phyloP scores from a whole-genome alignment of 2,888 invertebrate genomes.

The Hypsopygia costalis region DNA sequence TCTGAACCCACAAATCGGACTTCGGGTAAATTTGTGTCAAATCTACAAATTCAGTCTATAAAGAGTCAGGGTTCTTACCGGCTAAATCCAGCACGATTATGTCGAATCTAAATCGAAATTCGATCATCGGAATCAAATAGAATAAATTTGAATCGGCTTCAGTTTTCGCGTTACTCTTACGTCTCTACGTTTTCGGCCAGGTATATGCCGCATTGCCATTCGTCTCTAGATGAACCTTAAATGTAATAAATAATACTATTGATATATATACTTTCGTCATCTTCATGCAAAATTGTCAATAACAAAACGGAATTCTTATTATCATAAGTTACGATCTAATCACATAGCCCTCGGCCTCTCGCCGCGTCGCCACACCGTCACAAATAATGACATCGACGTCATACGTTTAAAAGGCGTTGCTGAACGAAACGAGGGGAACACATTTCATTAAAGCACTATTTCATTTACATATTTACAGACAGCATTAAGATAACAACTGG shows the following conservation, averaged over 20 bases:
- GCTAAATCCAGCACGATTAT: no score
- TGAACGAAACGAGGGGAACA: slow-evolving; percentile 61
- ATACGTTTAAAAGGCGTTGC: slow-evolving; percentile 32
- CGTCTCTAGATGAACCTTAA: slow-evolving; percentile 1
- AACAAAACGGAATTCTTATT: slow-evolving; percentile 33
- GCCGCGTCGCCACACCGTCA: slow-evolving; percentile 24
- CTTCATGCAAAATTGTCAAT: slow-evolving; percentile 39
- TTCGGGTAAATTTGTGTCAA: no score
- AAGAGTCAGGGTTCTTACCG: no score
- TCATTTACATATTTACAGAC: slow-evolving; percentile 76
- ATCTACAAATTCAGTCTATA: no score
- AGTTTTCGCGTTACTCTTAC: no score
- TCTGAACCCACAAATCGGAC: no score
- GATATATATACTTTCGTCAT: slow-evolving; percentile 32
- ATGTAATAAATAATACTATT: slow-evolving; percentile 22
- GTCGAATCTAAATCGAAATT: no score
- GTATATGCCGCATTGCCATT: background rate
- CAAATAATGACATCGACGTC: slow-evolving; percentile 12
- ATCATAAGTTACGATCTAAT: slow-evolving; percentile 35
- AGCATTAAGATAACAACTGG: slow-evolving; percentile 46
- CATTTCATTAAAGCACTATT: slow-evolving; percentile 74
- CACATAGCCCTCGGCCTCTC: slow-evolving; percentile 42
- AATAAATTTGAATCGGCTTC: no score
- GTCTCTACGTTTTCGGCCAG: no score
- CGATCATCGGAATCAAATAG: no score